Evolutionary conservation across 2,797 vertebrate species (phyloP).

Genomic region (Chanos chanos): DNA sequence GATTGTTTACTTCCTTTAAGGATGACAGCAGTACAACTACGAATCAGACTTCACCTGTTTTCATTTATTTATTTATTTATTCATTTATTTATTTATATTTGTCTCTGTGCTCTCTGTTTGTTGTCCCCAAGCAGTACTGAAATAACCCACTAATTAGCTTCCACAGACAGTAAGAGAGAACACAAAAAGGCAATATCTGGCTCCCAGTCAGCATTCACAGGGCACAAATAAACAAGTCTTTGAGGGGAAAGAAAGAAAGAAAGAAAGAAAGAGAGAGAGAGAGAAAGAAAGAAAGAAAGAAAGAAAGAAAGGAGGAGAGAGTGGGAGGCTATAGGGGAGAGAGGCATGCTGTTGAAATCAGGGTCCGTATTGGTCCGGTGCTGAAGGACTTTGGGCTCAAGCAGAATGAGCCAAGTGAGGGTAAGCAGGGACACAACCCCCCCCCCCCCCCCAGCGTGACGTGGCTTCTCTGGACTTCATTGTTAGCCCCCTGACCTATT

Average conservation of each 20-base stretch:
- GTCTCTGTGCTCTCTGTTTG: no score
- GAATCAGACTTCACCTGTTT: no score
- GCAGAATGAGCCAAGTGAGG: background rate
- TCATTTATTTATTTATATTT: conserved; percentile 21
- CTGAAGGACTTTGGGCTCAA: no score
- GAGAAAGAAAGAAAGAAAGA: no score
- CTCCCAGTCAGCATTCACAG: conserved; percentile 34
- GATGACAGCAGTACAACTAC: no score
- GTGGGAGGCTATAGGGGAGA: conserved; percentile 20
- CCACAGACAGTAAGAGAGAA: conserved; percentile 33
- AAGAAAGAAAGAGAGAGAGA: no score
- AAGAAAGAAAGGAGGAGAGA: no score
- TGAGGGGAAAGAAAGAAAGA: no score
- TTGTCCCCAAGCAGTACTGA: conserved; percentile 21
- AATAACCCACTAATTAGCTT: conserved; percentile 44
- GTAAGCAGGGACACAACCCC: background rate
- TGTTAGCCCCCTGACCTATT: no score
- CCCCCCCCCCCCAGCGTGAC: background rate
- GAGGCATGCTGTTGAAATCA: conserved; percentile 31
- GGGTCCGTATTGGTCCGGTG: no score
- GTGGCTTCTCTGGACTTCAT: no score
- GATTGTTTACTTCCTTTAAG: no score
- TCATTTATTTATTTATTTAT: conserved; percentile 20
- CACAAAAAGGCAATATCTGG: conserved; percentile 28
- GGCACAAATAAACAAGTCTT: conserved; percentile 33